Conservation (phyloP, 2,797 vertebrate species). For the Neopelma chrysocephalum region DNA sequence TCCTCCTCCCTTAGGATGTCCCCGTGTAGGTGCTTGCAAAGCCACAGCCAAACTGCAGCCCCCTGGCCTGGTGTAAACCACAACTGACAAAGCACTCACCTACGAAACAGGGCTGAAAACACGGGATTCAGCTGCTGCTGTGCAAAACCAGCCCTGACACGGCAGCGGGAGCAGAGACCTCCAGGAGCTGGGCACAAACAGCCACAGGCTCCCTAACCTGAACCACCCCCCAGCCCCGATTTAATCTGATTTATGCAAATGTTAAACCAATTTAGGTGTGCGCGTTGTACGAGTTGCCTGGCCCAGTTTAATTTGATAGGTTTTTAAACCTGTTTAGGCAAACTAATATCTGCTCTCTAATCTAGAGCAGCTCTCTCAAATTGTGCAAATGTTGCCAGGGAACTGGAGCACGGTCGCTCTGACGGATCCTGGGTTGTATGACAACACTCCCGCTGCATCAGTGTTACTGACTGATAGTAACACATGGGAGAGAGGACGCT, state of each 20-base stretch:
- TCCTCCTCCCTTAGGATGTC: rapidly evolving
- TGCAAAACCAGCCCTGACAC: not conserved
- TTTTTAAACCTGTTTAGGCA: conserved; percentile 54
- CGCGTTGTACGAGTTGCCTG: not conserved
- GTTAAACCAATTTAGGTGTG: conserved; percentile 36
- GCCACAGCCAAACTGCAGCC: not conserved
- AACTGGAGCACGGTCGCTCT: not conserved
- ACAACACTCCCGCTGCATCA: not conserved
- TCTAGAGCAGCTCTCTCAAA: conserved; percentile 8
- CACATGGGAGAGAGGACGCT: rapidly evolving
- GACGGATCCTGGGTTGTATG: not conserved
- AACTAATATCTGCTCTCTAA: conserved; percentile 25
- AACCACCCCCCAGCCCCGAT: not conserved
- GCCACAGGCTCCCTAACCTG: not conserved
- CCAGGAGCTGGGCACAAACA: not conserved
- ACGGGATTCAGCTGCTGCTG: not conserved
- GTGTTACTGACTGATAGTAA: not conserved
- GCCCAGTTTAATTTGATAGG: conserved; percentile 32
- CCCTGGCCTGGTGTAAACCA: not conserved
- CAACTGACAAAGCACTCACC: not conserved
- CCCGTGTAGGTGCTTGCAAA: rapidly evolving
- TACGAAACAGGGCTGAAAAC: not conserved
- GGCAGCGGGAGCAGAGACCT: not conserved
- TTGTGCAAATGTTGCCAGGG: conserved; percentile 15
- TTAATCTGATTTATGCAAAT: conserved; percentile 25